Evolutionary conservation across 2,797 vertebrate genomes (phyloP), one percentile per base, ranked within the genome.

Genomic region (Myotis myotis): DNA sequence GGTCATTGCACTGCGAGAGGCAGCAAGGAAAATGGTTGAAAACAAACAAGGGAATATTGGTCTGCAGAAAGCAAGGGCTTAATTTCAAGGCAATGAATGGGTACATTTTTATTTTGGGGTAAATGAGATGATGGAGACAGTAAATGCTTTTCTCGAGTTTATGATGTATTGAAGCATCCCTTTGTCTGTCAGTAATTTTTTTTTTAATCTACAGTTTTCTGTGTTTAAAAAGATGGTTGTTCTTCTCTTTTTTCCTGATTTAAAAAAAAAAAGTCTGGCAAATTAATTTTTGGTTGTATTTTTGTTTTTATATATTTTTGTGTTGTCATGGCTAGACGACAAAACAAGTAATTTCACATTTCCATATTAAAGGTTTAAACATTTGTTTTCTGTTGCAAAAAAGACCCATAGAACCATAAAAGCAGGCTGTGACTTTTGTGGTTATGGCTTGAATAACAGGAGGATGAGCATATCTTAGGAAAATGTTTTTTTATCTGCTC

Each of bases 371-470:
- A 95, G 78, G 93, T 79, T 89, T 96, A 94, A 96, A 36, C 8
- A 2, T 53, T 95, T 87, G 71, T 94, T 96, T 98, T 95, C 82
- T 66, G 28, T 93, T 95, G 51, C 55, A 93, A 81, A 74, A 94
- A 97, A 96, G 91, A 76, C 36, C 78, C 38, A 71, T 19, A 91
- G 89, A 97, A 47, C 74, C 96, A 44, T 94, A 92, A 97, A 97
- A 91, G 68, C 25, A 93, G 57, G 75, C 47, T 38, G 9, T 49
- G 72, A 33, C 38, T 97, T 95, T 95, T 82, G 49, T 84, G 94
- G 23, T 75, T 94, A 78, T 66, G 75, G 38, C 17, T 92, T 82
- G 41, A 41, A 95, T 44, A 93, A 33, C 36, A 8, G 30, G 80
- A 96, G 74, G n/a, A 66, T 93, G 64, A 97, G 91, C 13, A 23